Base-by-base conservation (phyloP, 30 jellyfish, hydroid and myxozoan species). In the Cassiopea andromeda region DNA sequence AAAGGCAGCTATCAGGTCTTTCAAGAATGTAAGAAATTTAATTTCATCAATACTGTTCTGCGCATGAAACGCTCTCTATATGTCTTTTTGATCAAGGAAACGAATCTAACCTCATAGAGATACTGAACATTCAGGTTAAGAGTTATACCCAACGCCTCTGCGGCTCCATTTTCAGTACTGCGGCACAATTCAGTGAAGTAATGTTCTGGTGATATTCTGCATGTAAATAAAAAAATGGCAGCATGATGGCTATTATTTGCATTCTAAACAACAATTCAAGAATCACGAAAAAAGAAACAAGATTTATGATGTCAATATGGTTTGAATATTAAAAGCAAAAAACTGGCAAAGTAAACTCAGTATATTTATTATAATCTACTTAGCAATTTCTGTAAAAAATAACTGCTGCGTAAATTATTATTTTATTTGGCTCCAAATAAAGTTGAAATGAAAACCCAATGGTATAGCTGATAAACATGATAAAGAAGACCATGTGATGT, bases 181-280 rank as follows among this genome's bases (percentile, higher is more conserved):
- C 69, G 44, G 16, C 94, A 86, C 38, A 94, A 87, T 74, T 94
- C 97, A 8, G 97, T 86, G 94, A 94, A 94, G 73, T 94, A 94
- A 60, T 85, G 86, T 72, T 94, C 98, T 10, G 98, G 98, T 18
- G 97, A 90, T 48, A 85, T 69, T 82, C 98, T 94, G 74, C 1
- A 3, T 6, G 64, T 6, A 10, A 6, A 10, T 54, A 54, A 10
- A 3, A 27, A 10, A 3, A 3, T 54, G 12, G 7, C 64, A 54
- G 7, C 12, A 54, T 3, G 64, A 54, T 54, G 64, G 64, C 7
- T 54, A 54, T 10, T 54, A 3, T 3, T 3, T 6, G 7, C 7
- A 54, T 54, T 3, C 10, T 54, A 54, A 54, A 54, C 64, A 54
- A 54, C 12, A 54, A 10, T 3, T 54, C 10, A 54, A 54, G 12